Conservation (phyloP, 64 coral and sea anemone genomes). For the Hydrozoanthus tunicans region DNA sequence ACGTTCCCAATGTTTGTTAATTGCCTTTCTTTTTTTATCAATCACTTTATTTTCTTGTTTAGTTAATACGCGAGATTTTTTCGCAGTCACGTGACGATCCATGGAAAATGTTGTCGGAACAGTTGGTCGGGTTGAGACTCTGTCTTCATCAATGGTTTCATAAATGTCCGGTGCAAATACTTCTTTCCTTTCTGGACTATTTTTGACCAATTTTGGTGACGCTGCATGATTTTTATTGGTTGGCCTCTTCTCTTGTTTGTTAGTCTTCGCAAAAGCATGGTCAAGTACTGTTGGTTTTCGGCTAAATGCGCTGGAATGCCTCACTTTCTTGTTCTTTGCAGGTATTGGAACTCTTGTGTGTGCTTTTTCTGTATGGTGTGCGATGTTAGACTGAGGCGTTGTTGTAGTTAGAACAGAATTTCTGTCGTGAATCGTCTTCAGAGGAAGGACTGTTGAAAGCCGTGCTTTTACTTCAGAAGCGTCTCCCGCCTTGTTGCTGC, state of each 20-base stretch:
- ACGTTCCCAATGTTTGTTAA: not conserved
- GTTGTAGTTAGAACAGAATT: not conserved
- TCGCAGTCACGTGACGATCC: not conserved
- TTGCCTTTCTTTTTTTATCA: not conserved
- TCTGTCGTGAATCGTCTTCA: not conserved
- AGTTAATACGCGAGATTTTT: not conserved
- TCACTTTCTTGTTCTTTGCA: not conserved
- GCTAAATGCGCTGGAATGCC: not conserved
- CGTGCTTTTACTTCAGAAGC: not conserved
- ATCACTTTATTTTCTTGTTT: not conserved
- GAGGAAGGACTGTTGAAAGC: not conserved
- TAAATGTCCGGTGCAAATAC: not conserved
- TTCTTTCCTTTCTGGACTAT: not conserved
- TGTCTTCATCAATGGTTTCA: constrained; percentile 30
- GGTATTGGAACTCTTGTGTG: not conserved
- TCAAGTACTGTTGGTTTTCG: not conserved
- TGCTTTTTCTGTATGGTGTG: not conserved
- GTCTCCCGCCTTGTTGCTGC: not conserved
- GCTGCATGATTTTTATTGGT: not conserved
- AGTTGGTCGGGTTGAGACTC: not conserved
- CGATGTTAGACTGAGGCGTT: not conserved
- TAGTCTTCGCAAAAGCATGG: not conserved
- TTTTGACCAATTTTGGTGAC: not conserved
- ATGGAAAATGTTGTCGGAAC: not conserved
- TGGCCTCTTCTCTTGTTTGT: not conserved